Base-by-base conservation (phyloP, 2,797 vertebrate species). In the Amphiprion clarkii region DNA sequence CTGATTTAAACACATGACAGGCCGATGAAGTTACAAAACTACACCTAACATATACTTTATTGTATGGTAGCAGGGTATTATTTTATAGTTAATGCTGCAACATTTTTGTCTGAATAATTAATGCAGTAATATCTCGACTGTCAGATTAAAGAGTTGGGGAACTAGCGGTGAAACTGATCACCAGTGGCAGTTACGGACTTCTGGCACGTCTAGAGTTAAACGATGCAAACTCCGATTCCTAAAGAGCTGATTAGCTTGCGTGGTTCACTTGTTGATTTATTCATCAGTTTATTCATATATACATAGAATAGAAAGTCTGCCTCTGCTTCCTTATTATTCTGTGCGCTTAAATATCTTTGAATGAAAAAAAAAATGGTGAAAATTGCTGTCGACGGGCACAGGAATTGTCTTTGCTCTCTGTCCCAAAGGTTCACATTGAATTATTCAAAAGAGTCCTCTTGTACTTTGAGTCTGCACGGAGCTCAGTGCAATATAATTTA, bases 371-470 rank as follows among this genome's bases (percentile, higher is more conserved):
- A 53, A 66, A 16, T 13, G n/a, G n/a, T 23, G 19, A 21, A 64
- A 57, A 74, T 61, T 14, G 48, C 49, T 62, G 21, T 78, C 13
- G 19, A 82, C 57, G 21, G 67, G 56, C 54, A 62, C 31, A 77
- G 21, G 13, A 78, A 71, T 67, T 63, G 59, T 84, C 60, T 76
- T 76, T 79, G 70, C 71, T 62, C 56, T 73, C 31, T 57, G 39
- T 83, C 79, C 79, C 86, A 79, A 72, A 84, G 79, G 83, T 87
- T 71, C 72, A 65, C 36, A n/a, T 14, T 89, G 75, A 90, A 87
- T 86, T 84, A 91, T 87, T 90, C 65, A 90, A 64, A 72, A 68
- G 59, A 66, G 60, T 69, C 60, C 68, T 68, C 58, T 73, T 75
- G 64, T 79, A 65, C 73, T 74, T 67, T 59, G 29, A 42, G 76